Evolutionary conservation across 2,113 vertebrate genomes (phyloP).

Genomic region (Elachura formosa): DNA sequence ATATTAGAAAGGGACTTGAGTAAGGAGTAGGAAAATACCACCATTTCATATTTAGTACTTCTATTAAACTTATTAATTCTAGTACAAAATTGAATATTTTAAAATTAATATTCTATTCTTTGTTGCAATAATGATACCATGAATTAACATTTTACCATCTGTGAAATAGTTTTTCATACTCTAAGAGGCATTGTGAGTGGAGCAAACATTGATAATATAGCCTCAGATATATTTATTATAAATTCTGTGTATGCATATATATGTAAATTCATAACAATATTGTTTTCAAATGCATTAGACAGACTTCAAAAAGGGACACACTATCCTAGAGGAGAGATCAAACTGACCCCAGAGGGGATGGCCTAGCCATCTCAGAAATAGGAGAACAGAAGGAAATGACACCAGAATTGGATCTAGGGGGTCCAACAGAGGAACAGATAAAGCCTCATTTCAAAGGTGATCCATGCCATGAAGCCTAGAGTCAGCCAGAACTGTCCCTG

Average conservation of each 20-base stretch:
- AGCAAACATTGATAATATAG: background rate
- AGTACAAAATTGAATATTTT: background rate
- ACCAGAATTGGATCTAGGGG: fast-evolving
- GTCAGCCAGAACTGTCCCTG: background rate
- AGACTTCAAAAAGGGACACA: background rate
- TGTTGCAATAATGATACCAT: background rate
- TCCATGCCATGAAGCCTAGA: background rate
- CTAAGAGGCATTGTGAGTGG: background rate
- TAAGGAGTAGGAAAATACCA: background rate
- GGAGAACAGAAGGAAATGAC: background rate
- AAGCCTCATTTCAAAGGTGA: background rate
- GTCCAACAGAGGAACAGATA: background rate
- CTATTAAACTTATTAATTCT: background rate
- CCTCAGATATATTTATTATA: background rate
- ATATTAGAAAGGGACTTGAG: background rate
- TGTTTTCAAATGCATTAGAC: fast-evolving
- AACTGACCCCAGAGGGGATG: background rate
- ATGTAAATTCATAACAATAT: background rate
- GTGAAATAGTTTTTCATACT: background rate
- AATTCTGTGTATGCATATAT: background rate
- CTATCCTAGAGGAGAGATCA: background rate
- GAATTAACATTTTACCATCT: background rate
- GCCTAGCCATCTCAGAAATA: background rate
- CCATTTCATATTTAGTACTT: background rate
- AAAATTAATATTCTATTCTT: background rate